phyloP scores from a whole-genome alignment of 2,888 invertebrate species.

The Eristalis intricaria region DNA sequence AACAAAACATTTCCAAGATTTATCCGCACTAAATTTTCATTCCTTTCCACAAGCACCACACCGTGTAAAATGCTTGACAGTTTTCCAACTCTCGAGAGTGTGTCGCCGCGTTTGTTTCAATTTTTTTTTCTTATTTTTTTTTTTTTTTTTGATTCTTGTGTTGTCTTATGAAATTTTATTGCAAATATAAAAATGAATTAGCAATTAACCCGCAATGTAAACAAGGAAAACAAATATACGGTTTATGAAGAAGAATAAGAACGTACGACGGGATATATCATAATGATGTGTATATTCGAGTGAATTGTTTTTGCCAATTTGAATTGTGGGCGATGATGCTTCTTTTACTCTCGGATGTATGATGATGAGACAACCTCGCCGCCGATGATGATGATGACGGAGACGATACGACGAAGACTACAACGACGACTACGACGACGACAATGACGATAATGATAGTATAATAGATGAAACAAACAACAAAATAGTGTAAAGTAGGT shows the following conservation, averaged over 20 bases:
- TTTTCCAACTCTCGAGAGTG: slow-evolving; percentile 26
- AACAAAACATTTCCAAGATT: slow-evolving; percentile 40
- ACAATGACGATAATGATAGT: slow-evolving; percentile 62
- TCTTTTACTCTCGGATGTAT: slow-evolving; percentile 32
- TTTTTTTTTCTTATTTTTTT: not conserved
- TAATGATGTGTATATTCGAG: slow-evolving; percentile 10
- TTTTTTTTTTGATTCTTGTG: slow-evolving; percentile 15
- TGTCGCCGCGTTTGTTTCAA: slow-evolving; percentile 24
- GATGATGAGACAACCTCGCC: slow-evolving; percentile 41
- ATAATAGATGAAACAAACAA: slow-evolving; percentile 66
- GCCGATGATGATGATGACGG: slow-evolving; percentile 47
- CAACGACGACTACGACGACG: slow-evolving; percentile 67
- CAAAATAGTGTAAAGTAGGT: slow-evolving; percentile 68
- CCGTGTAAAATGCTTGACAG: slow-evolving; percentile 19
- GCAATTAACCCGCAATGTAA: slow-evolving; percentile 60
- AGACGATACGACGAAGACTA: slow-evolving; percentile 42
- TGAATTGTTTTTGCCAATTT: slow-evolving; percentile 53
- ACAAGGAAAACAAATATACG: slow-evolving; percentile 30
- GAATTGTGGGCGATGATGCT: slow-evolving; percentile 33
- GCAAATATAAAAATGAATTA: slow-evolving; percentile 38
- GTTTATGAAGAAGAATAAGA: not conserved
- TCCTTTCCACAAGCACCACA: slow-evolving; percentile 18
- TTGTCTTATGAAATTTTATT: slow-evolving; percentile 4
- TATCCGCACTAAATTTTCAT: slow-evolving; percentile 59
- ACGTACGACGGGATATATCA: slow-evolving; percentile 31